Percentiles rank a stretch among this genome's conserved stretches.
phyloP scores from a whole-genome alignment of 2,113 vertebrate genomes.

The Chlorodrepanis virens region DNA sequence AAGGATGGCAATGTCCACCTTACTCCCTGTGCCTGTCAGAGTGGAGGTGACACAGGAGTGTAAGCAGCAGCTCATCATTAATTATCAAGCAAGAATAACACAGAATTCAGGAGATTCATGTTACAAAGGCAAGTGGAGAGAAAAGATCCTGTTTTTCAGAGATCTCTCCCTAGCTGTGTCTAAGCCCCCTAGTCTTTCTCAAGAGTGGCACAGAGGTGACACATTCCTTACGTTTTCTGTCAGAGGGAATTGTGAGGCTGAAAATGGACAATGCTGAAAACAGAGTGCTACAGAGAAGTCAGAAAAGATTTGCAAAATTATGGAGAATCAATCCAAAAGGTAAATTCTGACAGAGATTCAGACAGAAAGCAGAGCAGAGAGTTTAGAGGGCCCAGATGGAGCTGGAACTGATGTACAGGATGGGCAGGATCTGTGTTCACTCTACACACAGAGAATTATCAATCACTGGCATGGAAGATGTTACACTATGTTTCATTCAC shows the following conservation, averaged over 20 bases:
- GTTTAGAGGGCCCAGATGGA: neutral
- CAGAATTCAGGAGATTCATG: neutral
- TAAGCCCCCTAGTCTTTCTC: neutral
- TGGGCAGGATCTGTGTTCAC: neutral
- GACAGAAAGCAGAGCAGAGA: neutral
- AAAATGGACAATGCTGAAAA: neutral
- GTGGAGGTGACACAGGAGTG: neutral
- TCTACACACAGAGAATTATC: neutral
- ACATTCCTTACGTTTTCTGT: neutral
- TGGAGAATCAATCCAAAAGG: neutral
- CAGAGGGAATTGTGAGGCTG: neutral
- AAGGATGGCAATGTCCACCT: neutral
- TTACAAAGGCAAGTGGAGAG: neutral
- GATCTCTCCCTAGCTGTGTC: neutral
- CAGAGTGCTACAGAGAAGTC: neutral
- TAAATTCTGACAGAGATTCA: neutral
- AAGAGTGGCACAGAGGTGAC: neutral
- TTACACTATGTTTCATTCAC: neutral
- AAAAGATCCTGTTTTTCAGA: neutral
- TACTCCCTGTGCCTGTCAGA: neutral
- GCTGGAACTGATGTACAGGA: neutral
- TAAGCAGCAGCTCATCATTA: neutral
- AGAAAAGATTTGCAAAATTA: neutral
- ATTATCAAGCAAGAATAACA: neutral
- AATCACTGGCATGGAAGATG: neutral